phyloP scores from a whole-genome alignment of 2,888 invertebrate species.

The Scaptomyza caliginosa region DNA sequence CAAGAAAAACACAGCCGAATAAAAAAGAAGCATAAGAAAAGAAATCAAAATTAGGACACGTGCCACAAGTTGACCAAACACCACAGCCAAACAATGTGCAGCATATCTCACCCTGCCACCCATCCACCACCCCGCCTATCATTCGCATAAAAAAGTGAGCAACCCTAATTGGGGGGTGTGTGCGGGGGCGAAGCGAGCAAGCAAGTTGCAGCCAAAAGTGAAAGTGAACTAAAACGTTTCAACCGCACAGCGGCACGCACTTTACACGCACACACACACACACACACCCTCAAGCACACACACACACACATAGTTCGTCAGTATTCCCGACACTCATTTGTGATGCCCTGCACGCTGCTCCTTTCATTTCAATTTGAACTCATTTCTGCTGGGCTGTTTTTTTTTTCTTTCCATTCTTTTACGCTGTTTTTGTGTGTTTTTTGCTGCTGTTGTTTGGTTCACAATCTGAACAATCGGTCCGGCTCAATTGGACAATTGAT shows the following conservation, averaged over 20 bases:
- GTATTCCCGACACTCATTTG: slow-evolving; percentile 68
- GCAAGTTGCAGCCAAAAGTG: slow-evolving; percentile 56
- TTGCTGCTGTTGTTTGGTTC: slow-evolving; percentile 7
- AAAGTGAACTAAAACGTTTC: slow-evolving; percentile 65
- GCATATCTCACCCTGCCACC: slow-evolving; percentile 1
- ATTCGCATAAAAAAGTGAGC: not conserved
- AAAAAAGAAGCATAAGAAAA: slow-evolving; percentile 14
- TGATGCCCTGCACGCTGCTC: slow-evolving; percentile 77
- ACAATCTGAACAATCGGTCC: slow-evolving; percentile 65
- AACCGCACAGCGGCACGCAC: slow-evolving; percentile 68
- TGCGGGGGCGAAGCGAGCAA: slow-evolving; percentile 11
- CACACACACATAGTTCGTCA: slow-evolving; percentile 2
- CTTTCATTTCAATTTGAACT: slow-evolving; percentile 76
- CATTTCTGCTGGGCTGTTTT: slow-evolving; percentile 45
- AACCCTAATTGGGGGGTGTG: slow-evolving; percentile 34
- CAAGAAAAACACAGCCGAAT: slow-evolving; percentile 16
- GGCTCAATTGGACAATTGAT: slow-evolving; percentile 80
- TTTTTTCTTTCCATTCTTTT: slow-evolving; percentile 4
- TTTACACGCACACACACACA: slow-evolving; percentile 19
- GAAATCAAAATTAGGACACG: slow-evolving; percentile 82
- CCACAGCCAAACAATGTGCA: slow-evolving; percentile 53
- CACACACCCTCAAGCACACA: slow-evolving; percentile 1
- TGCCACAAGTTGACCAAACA: slow-evolving; percentile 79
- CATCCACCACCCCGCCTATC: slow-evolving; percentile 10
- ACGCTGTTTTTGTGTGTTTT: slow-evolving; percentile 10